Conservation (phyloP, 2,888 invertebrate species). For the Phlogophora meticulosa region DNA sequence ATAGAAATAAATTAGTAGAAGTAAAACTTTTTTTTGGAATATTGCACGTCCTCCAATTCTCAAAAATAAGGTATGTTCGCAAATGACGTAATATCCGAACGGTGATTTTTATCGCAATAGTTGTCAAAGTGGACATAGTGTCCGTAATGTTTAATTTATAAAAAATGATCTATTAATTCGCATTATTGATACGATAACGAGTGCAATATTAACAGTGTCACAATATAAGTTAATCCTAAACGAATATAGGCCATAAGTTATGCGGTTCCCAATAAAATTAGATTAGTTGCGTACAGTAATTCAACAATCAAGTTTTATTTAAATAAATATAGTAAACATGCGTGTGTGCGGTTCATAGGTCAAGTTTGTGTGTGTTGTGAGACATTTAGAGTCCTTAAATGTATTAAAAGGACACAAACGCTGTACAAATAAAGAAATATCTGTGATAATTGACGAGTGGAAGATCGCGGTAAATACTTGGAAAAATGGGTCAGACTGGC, state of each 20-base stretch:
- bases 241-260: slow-evolving; percentile 18
- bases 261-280: slow-evolving; percentile 35
- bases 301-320: slow-evolving; percentile 59
- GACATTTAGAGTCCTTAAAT: slow-evolving; percentile 66
- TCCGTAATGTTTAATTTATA: slow-evolving; percentile 50
- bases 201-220: slow-evolving; percentile 64
- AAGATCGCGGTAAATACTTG: slow-evolving; percentile 48
- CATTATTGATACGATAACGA: slow-evolving; percentile 67
- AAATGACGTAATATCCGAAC: slow-evolving; percentile 58
- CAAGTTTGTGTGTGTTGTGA: slow-evolving; percentile 74
- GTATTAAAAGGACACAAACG: slow-evolving; percentile 72
- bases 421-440: slow-evolving; percentile 53
- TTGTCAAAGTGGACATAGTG: slow-evolving; percentile 57
- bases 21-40: neutral
- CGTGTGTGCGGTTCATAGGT: slow-evolving; percentile 78
- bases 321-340: slow-evolving; percentile 76
- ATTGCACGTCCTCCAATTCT: neutral
- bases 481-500: slow-evolving; percentile 85
- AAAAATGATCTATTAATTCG: slow-evolving; percentile 58
- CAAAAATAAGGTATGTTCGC: slow-evolving; percentile 26
- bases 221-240: slow-evolving; percentile 26
- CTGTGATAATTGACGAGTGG: slow-evolving; percentile 61
- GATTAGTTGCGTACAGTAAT: slow-evolving; percentile 38
- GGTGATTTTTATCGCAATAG: slow-evolving; percentile 47
- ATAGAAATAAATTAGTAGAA: neutral